Evolutionary conservation across 2,888 invertebrate species (phyloP).

Genomic region (Mesoligia furuncula): DNA sequence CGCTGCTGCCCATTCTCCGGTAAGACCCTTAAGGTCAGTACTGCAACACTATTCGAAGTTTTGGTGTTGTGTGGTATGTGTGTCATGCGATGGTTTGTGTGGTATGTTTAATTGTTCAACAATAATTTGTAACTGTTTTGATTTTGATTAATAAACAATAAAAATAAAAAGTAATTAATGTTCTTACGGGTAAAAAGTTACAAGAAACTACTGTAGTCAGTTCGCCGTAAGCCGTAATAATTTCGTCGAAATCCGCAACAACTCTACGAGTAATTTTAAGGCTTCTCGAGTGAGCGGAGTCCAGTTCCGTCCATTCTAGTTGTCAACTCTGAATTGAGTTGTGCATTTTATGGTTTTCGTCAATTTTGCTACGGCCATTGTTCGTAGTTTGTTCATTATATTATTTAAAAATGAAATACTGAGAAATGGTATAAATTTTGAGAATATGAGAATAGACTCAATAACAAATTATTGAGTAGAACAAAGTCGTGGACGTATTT

Average conservation of each 20-base stretch:
- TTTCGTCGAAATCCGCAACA: conserved; percentile 46
- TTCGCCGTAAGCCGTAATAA: conserved; percentile 37
- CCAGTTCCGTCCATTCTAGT: conserved; percentile 54
- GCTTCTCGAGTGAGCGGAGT: conserved; percentile 59
- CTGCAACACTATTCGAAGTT: not conserved
- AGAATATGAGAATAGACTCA: not conserved
- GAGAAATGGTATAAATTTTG: not conserved
- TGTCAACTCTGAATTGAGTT: conserved; percentile 66
- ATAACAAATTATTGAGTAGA: not conserved
- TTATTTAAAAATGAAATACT: conserved; percentile 7
- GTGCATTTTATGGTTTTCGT: conserved; percentile 64
- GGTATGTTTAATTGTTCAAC: too few relatives aligned
- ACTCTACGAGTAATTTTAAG: conserved; percentile 65
- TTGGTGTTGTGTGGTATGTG: too few relatives aligned
- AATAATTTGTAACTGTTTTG: too few relatives aligned
- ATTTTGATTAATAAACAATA: too few relatives aligned
- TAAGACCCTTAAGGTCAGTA: too few relatives aligned
- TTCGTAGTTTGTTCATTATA: conserved; percentile 20
- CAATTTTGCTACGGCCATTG: conserved; percentile 31
- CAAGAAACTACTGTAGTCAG: conserved; percentile 13
- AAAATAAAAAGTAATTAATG: not conserved
- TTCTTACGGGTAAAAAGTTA: not conserved
- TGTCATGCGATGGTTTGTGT: too few relatives aligned
- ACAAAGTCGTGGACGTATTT: not conserved
- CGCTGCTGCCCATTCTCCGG: too few relatives aligned